Evolutionary conservation across 1,140 invertebrate genomes (phyloP).

Genomic region (Akabosia matsudoensis): DNA sequence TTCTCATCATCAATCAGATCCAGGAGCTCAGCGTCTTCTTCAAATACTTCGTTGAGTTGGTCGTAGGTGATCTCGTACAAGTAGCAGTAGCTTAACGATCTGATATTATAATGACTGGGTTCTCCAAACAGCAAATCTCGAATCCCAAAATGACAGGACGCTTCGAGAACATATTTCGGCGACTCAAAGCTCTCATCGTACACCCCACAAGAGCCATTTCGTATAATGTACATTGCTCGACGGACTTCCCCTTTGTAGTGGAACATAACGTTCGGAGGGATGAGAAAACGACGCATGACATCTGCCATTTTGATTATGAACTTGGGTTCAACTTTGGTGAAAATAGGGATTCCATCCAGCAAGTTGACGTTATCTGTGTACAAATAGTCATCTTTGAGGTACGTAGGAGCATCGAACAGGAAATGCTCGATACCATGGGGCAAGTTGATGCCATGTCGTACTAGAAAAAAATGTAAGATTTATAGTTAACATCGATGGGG

Average conservation of each 20-base stretch:
- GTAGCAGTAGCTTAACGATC: constrained; percentile 32
- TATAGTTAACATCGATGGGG: neutral
- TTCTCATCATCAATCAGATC: constrained; percentile 21
- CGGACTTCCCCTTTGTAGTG: constrained; percentile 11
- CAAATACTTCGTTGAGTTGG: constrained; percentile 25
- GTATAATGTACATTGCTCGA: neutral
- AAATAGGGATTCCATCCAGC: constrained; percentile 41
- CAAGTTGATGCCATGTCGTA: constrained; percentile 16
- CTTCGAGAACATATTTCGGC: neutral
- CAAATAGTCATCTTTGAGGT: constrained; percentile 38
- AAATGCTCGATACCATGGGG: constrained; percentile 30
- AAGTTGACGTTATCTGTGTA: constrained; percentile 23
- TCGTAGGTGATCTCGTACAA: constrained; percentile 29
- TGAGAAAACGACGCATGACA: constrained; percentile 4
- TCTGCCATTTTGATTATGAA: constrained; percentile 23
- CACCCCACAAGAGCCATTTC: neutral
- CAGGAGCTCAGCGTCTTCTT: constrained; percentile 22
- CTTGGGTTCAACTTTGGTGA: constrained; percentile 15
- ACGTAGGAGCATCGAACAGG: constrained; percentile 41
- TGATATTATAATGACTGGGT: constrained; percentile 29
- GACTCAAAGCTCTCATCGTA: neutral
- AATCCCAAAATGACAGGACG: constrained; percentile 18
- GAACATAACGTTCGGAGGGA: constrained; percentile 21
- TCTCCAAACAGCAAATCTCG: constrained; percentile 40
- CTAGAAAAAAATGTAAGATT: too few relatives aligned